Conservation (phyloP, 2,888 invertebrate species). For the Clunio marinus region DNA sequence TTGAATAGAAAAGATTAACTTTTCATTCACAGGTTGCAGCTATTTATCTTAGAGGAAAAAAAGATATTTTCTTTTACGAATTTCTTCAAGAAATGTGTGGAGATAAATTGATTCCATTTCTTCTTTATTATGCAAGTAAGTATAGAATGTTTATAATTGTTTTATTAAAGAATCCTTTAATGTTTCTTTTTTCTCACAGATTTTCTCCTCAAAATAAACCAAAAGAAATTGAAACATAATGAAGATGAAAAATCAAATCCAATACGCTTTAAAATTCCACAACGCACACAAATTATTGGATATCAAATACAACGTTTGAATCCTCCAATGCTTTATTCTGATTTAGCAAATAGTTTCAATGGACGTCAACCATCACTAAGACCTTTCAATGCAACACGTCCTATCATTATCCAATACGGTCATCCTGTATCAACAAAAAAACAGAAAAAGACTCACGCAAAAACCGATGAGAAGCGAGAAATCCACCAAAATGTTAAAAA, state of each 20-base stretch:
- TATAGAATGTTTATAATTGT: too few relatives aligned
- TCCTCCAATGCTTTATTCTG: too few relatives aligned
- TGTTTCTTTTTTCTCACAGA: constrained; percentile 1
- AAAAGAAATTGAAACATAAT: constrained; percentile 32
- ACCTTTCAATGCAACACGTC: not conserved
- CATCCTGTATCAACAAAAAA: constrained; percentile 28
- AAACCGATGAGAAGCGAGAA: constrained; percentile 29
- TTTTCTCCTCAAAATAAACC: constrained; percentile 12
- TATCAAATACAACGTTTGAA: constrained; percentile 16
- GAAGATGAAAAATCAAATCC: constrained; percentile 43
- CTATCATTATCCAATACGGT: constrained; percentile 29
- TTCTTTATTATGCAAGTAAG: constrained; percentile 46
- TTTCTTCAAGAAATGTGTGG: constrained; percentile 49
- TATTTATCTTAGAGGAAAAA: constrained; percentile 46
- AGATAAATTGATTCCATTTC: constrained; percentile 47
- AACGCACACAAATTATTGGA: not conserved
- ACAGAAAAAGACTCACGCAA: not conserved
- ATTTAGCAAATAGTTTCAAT: too few relatives aligned
- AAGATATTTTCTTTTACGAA: constrained; percentile 50
- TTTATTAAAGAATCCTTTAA: too few relatives aligned
- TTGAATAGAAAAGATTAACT: too few relatives aligned
- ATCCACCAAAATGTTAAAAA: constrained; percentile 8
- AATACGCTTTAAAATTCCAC: constrained; percentile 19
- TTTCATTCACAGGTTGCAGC: constrained; percentile 44
- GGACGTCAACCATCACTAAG: not conserved